A percentile compares a stretch with the other conserved stretches of the same genome.
phyloP scores from a whole-genome alignment of 2,888 invertebrate genomes.

The Resseliella maxima region DNA sequence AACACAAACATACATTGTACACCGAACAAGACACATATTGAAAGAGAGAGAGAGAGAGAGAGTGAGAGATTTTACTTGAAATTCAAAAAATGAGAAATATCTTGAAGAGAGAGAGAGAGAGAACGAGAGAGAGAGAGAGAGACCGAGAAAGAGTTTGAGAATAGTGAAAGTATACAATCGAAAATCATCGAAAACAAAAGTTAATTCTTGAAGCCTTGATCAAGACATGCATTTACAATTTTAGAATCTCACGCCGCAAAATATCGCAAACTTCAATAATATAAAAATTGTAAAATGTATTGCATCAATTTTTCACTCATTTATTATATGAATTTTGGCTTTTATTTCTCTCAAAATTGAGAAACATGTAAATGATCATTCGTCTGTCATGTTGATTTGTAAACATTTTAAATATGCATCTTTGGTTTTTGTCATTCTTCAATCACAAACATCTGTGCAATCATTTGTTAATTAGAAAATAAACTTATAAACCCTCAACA shows the following conservation, averaged over 20 bases:
- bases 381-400: not conserved
- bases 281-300: too few species aligned
- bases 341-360: too few species aligned
- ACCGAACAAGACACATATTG: too few species aligned
- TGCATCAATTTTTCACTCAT: too few species aligned
- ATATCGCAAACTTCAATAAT: too few species aligned
- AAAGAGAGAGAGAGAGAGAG: not conserved
- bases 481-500: not conserved
- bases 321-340: too few species aligned
- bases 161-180: not conserved
- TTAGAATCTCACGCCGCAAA: too few species aligned
- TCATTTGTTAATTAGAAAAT: constrained; percentile 5
- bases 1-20: too few species aligned
- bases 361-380: not conserved
- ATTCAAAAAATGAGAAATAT: not conserved
- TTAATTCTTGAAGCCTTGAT: not conserved
- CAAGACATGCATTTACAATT: not conserved
- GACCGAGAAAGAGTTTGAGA: not conserved
- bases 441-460: not conserved
- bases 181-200: not conserved
- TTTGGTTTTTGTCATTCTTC: not conserved
- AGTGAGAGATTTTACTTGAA: not conserved
- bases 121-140: not conserved
- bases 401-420: not conserved
- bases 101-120: too few species aligned